Evolutionary conservation across 1,140 invertebrate genomes (phyloP), one percentile per base, ranked within the genome.

Genomic region (Drosophila equinoxialis): DNA sequence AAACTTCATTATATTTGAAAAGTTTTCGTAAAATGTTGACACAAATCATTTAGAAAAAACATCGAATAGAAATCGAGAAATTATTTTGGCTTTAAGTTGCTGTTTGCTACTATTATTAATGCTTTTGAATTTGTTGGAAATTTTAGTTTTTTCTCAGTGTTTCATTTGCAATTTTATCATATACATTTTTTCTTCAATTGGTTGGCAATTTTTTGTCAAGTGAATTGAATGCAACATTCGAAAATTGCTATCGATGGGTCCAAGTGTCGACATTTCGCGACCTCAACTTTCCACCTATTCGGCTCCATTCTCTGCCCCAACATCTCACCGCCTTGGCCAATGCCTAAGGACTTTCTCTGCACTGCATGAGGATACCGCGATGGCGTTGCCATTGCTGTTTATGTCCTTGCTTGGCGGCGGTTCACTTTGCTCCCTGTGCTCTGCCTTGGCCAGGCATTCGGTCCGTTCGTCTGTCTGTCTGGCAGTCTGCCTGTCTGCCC

Each of bases 231-330:
- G 83, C 83, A 87, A 80, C 76, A 55, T 62, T 68, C 10, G 62
- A 37, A 73, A 79, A 87, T 83, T 87, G 83, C 77, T 77, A 82
- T 83, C 89, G 77, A 77, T 77, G 75, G 77, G 65, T 74, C 63
- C 37, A 51, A 51, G 45, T 51, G 45, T 51, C 45, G 45, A 51
- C 17, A 39, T 2, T 45, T n/a, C 17, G 33, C 58, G 58, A 11
- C 58, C 33, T 45, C 60, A 51, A 23, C 45, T 51, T 51, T 51
- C 45, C 45, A 23, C 45, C 45, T 48, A 48, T 48, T 55, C 61
- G 8, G 60, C 30, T 35, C 39, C 58, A 30, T 30, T 8, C 45
- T 45, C 51, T 41, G 20, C 13, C 13, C 13, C 60, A n/a, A 2
- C 23, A 20, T n/a, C 11, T 7, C 1, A 37, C n/a, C n/a, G 20